Evolutionary conservation across 2,888 invertebrate species (phyloP).

Genomic region (Aleiodes alternator): DNA sequence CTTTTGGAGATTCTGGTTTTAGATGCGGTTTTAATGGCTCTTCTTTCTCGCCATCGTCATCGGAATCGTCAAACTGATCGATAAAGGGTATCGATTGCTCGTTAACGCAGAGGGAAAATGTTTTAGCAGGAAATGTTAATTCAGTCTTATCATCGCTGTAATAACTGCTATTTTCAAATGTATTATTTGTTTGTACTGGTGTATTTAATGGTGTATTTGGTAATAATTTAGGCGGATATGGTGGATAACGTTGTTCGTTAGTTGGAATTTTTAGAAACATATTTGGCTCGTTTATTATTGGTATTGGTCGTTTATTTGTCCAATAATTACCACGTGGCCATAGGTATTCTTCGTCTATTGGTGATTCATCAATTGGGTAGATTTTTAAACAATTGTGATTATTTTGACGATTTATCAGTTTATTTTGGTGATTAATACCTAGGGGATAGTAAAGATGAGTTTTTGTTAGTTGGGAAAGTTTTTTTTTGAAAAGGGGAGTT

Average conservation of each 20-base stretch:
- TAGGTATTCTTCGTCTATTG: conserved; percentile 53
- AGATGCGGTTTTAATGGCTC: conserved; percentile 26
- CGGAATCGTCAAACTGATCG: conserved; percentile 60
- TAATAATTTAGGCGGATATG: conserved; percentile 55
- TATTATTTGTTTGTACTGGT: conserved; percentile 33
- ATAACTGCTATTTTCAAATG: conserved; percentile 57
- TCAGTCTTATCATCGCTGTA: conserved; percentile 64
- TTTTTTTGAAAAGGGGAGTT: neutral
- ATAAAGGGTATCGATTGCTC: conserved; percentile 61
- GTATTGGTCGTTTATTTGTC: conserved; percentile 60
- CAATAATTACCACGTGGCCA: conserved; percentile 56
- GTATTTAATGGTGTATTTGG: conserved; percentile 35
- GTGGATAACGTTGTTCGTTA: conserved; percentile 61
- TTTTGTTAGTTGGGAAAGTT: neutral
- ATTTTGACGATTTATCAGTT: conserved; percentile 53
- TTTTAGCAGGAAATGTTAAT: conserved; percentile 59
- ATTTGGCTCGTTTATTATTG: conserved; percentile 64
- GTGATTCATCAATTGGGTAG: conserved; percentile 60
- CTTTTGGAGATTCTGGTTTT: conserved; percentile 25
- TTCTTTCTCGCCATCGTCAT: conserved; percentile 24
- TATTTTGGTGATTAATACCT: conserved; percentile 45
- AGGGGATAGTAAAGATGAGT: conserved; percentile 37
- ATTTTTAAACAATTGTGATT: conserved; percentile 57
- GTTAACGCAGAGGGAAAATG: conserved; percentile 44
- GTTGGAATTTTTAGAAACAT: conserved; percentile 66